Base-by-base conservation (phyloP, 2,113 vertebrate species). In the Verasper variegatus region DNA sequence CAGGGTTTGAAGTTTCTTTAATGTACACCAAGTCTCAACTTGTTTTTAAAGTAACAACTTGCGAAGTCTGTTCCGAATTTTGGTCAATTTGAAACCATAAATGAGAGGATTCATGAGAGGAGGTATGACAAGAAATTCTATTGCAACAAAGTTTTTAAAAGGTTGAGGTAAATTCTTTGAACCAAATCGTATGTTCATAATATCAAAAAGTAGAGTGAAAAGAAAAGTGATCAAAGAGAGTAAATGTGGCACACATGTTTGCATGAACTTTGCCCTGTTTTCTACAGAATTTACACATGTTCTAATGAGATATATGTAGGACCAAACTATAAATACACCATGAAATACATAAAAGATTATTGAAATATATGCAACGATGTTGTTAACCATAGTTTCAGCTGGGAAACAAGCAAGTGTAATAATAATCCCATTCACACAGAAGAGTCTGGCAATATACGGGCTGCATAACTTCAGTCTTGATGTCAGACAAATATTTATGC, bases 371-470 rank as follows among this genome's bases (percentile, higher is more conserved):
- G 40, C 40, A 21, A 24, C 40, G 0, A 64, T 45, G 23, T 20
- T 52, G 5, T 84, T 74, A 0, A 70, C 0, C 0, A 5, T 3
- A 1, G 71, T 75, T 21, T 80, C 60, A 18, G 4, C 40, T 13
- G 76, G 59, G 2, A 31, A 71, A 78, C 86, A 91, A 20, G 71
- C 73, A 17, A 90, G 80, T 15, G 27, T 23, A 1, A 91, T 81
- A n/a, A 89, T 64, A n/a, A 45, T 62, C 76, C 31, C 82, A 17
- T 85, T 85, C 9, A 26, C n/a, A 71, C 84, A 90, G 47, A 31
- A 85, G 0, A 88, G 69, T 66, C 73, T 80, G 24, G 18, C 0
- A 24, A 89, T 60, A 35, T 68, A 17, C 3, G 5, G 5, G 26
- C 83, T 68, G 21, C 88, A 87, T 27, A 90, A 21, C 13, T 21